Base-by-base conservation (phyloP, 30 jellyfish, hydroid and myxozoan genomes). In the Morbakka virulenta region DNA sequence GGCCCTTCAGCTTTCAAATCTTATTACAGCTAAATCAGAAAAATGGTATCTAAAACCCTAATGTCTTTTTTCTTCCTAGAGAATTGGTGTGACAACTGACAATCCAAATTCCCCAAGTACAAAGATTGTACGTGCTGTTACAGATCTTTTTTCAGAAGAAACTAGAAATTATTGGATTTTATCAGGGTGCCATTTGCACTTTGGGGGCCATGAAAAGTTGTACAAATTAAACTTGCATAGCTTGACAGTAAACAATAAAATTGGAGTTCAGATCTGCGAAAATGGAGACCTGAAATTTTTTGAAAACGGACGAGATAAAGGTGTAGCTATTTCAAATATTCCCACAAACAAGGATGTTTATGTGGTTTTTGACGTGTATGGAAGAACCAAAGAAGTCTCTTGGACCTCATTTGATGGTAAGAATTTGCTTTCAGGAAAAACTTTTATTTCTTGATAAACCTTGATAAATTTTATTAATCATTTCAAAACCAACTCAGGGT, bases 291-390 rank as follows among this genome's bases (percentile, higher is more conserved):
- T 86, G 35, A 91, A 86, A 49, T 68, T 74, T 62, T 86, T 63
- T 51, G 74, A 77, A 67, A 70, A 77, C 78, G 93, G 93, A 21
- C 49, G 62, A 25, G 92, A 79, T 50, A 49, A 32, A 52, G 87
- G 84, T 1, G 63, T 53, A 22, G 93, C 84, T 21, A 73, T 72
- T 62, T 52, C 74, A 1, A 69, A 65, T 69, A 41, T 86, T 31
- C 96, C 96, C 2, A 66, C 51, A 12, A 76, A 86, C 14, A 71
- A 70, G 32, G 88, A 86, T 3, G 53, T 86, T 13, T 86, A 49
- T 72, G 96, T 84, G 0, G 84, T 86, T 26, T 77, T 86, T 77
- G 96, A 86, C 72, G 48, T 86, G 3, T 86, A 86, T 79, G 96
- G 96, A 2, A 35, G 83, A 70, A 79, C 93, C 21, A 77, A 64